Conservation (phyloP, 1,140 invertebrate species). For the Paracyclopina nana region DNA sequence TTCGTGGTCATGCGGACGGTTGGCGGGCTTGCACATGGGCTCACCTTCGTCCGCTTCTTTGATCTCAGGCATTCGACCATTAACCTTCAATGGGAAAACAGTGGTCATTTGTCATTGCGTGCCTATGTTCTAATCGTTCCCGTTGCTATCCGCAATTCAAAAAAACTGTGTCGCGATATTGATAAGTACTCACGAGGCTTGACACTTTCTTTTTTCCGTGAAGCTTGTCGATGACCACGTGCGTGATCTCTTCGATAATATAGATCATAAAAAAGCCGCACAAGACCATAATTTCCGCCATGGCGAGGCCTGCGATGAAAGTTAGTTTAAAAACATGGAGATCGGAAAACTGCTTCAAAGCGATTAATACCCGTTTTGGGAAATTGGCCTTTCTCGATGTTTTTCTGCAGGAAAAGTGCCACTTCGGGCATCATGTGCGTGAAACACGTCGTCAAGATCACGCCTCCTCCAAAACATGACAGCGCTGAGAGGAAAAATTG, state of each 20-base stretch:
- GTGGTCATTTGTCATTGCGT: no score
- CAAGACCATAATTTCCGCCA: constrained; percentile 34
- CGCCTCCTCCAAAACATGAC: constrained; percentile 70
- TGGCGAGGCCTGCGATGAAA: constrained; percentile 22
- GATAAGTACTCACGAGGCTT: no score
- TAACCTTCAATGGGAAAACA: no score
- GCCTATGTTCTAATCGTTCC: no score
- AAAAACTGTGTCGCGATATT: no score
- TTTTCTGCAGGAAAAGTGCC: constrained; percentile 22
- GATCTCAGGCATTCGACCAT: no score
- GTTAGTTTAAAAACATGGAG: not conserved
- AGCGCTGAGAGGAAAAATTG: constrained; percentile 29
- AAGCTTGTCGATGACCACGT: constrained; percentile 18
- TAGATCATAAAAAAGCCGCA: constrained; percentile 37
- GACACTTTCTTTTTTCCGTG: not conserved
- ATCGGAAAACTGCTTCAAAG: not conserved
- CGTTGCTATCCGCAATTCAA: no score
- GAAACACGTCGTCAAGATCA: constrained; percentile 70
- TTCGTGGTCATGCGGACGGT: no score
- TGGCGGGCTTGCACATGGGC: no score
- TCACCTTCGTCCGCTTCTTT: no score
- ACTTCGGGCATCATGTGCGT: constrained; percentile 76
- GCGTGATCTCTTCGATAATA: constrained; percentile 33
- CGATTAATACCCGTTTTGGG: not conserved
- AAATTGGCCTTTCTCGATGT: not conserved